phyloP scores from a whole-genome alignment of 2,797 vertebrate species.

The Notamacropus eugenii region DNA sequence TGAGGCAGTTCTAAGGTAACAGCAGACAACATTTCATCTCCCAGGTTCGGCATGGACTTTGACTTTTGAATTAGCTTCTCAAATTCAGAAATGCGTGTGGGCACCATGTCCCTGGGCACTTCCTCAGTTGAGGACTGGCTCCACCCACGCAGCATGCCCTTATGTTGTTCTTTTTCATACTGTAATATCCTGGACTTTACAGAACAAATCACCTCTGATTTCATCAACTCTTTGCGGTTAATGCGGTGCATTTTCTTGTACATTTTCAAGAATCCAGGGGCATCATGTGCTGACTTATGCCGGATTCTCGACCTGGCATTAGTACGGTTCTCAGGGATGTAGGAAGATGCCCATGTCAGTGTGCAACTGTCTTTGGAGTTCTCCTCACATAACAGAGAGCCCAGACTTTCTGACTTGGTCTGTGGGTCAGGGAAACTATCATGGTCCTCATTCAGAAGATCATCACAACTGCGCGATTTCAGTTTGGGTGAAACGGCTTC shows the following conservation, averaged over 20 bases:
- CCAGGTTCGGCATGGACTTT: conserved; percentile 98
- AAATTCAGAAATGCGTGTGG: conserved; percentile 95
- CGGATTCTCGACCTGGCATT: conserved; percentile 78
- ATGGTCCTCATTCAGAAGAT: conserved; percentile 90
- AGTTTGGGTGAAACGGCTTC: conserved; percentile 90
- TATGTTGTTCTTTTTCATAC: conserved; percentile 92
- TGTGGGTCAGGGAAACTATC: conserved; percentile 83
- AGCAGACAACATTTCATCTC: conserved; percentile 91
- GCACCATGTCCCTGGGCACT: conserved; percentile 95
- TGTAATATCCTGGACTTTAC: conserved; percentile 96
- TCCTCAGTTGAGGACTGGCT: conserved; percentile 89
- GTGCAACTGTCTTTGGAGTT: conserved; percentile 82
- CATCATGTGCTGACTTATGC: conserved; percentile 89
- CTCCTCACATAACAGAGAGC: conserved; percentile 92
- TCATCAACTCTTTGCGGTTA: conserved; percentile 94
- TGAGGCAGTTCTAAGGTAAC: conserved; percentile 89
- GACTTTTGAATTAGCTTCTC: conserved; percentile 97
- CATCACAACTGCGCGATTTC: conserved; percentile 96
- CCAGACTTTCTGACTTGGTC: conserved; percentile 94
- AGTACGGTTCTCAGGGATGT: conserved; percentile 69
- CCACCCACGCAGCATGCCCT: conserved; percentile 89
- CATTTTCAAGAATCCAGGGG: conserved; percentile 96
- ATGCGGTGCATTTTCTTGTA: conserved; percentile 99
- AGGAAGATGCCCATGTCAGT: conserved; percentile 80
- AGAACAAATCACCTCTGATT: conserved; percentile 95